phyloP scores from a whole-genome alignment of 2,888 invertebrate genomes.

The Hypercompe scribonia region DNA sequence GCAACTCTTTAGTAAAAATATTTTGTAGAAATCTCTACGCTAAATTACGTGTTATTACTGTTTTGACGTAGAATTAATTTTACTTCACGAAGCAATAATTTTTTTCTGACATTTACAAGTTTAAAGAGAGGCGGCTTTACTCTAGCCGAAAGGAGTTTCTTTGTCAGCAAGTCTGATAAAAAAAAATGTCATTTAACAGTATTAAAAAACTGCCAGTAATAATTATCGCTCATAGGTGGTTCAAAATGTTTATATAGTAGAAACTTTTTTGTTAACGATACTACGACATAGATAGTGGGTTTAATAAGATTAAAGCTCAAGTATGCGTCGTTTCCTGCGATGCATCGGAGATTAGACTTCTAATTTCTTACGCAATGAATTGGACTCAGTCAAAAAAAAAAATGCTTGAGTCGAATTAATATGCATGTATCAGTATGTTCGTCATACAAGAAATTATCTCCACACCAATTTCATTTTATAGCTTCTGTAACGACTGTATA shows the following conservation, averaged over 20 bases:
- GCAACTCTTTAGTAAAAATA: neutral
- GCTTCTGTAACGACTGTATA: slow-evolving; percentile 41
- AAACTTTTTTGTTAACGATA: neutral
- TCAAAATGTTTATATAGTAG: neutral
- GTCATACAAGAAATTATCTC: slow-evolving; percentile 25
- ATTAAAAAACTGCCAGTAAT: neutral
- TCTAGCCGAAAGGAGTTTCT: neutral
- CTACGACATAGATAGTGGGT: neutral
- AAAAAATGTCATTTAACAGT: neutral
- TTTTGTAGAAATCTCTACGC: neutral
- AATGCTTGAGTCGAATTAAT: neutral
- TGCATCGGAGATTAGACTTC: neutral
- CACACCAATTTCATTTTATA: slow-evolving; percentile 34
- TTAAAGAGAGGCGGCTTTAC: neutral
- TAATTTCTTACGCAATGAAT: neutral
- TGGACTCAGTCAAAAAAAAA: neutral
- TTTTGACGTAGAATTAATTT: neutral
- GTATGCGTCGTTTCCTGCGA: neutral
- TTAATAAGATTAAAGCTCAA: neutral
- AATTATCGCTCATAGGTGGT: neutral
- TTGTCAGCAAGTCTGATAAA: neutral
- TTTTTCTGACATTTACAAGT: neutral
- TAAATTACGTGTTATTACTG: neutral
- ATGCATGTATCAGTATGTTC: slow-evolving; percentile 6
- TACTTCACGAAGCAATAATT: neutral